Evolutionary conservation across 2,113 vertebrate species (phyloP).

Genomic region (Hyla sarda): DNA sequence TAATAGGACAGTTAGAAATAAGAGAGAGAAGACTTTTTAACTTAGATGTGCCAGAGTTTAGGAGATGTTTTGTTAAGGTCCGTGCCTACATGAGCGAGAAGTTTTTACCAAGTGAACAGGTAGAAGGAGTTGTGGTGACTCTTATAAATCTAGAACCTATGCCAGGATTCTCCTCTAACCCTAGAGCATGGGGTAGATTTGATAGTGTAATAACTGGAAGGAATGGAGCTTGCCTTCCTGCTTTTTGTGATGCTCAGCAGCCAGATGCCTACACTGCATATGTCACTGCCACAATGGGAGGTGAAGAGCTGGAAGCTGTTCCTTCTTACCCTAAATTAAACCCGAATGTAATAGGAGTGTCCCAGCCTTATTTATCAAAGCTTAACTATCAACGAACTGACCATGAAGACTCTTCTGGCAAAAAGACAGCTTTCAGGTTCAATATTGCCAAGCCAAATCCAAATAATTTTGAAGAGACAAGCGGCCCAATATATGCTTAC

Average conservation of each 20-base stretch:
- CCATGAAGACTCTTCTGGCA: slow-evolving; percentile 84
- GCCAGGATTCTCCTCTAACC: slow-evolving; percentile 87
- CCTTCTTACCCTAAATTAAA: slow-evolving; percentile 86
- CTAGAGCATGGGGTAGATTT: slow-evolving; percentile 94
- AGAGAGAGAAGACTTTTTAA: slow-evolving; percentile 94
- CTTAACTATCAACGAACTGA: slow-evolving; percentile 88
- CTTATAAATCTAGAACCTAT: slow-evolving; percentile 92
- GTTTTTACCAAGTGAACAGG: slow-evolving; percentile 85
- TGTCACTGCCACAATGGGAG: slow-evolving; percentile 87
- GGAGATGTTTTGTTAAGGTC: slow-evolving; percentile 97
- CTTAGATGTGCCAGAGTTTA: slow-evolving; percentile 92
- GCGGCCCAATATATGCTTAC: slow-evolving; percentile 92
- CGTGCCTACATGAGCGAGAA: slow-evolving; percentile 93
- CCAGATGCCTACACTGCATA: slow-evolving; percentile 91
- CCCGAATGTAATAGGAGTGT: slow-evolving; percentile 84
- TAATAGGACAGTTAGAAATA: slow-evolving; percentile 93
- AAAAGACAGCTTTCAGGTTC: slow-evolving; percentile 91
- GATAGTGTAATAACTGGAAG: slow-evolving; percentile 92
- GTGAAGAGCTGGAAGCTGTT: slow-evolving; percentile 93
- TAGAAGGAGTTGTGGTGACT: slow-evolving; percentile 90
- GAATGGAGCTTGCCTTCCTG: slow-evolving; percentile 94
- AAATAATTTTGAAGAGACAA: slow-evolving; percentile 82
- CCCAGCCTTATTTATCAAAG: slow-evolving; percentile 89
- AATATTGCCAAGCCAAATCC: slow-evolving; percentile 91
- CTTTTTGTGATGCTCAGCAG: slow-evolving; percentile 85